These are phyloP conservation scores for Heteronetta atricapilla DNA, from an alignment of 2,113 vertebrate genomes.

Conservation along the genomic window DNA sequence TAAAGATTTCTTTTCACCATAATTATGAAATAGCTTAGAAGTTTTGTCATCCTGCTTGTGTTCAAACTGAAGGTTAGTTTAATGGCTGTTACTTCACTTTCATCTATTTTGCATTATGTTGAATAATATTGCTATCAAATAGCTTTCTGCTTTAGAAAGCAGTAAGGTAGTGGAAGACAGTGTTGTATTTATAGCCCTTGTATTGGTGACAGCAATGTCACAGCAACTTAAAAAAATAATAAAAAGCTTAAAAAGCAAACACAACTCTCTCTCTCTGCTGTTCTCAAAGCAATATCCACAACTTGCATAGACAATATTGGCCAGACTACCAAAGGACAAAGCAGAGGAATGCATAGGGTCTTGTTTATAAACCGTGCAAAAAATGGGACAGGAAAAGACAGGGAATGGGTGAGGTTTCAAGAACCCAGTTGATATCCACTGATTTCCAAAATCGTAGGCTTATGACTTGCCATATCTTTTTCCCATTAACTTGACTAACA, in stretches of 20 bases:
- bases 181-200: background rate
- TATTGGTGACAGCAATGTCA: background rate
- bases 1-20: background rate
- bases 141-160: background rate
- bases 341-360: background rate
- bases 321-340: background rate
- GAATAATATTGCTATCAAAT: background rate
- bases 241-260: background rate
- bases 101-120: background rate
- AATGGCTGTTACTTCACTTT: background rate
- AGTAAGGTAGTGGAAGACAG: background rate
- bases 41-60: background rate
- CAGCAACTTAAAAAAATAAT: background rate
- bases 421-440: background rate
- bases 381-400: background rate
- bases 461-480: background rate
- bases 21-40: background rate
- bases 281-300: background rate
- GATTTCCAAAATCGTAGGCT: background rate
- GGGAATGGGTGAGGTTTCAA: background rate
- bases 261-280: background rate
- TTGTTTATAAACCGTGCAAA: background rate
- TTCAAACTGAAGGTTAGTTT: background rate
- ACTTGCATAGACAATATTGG: background rate
- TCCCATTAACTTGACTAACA: background rate